Conservation (phyloP, 2,113 vertebrate genomes). For the Sinocyclocheilus grahami region DNA sequence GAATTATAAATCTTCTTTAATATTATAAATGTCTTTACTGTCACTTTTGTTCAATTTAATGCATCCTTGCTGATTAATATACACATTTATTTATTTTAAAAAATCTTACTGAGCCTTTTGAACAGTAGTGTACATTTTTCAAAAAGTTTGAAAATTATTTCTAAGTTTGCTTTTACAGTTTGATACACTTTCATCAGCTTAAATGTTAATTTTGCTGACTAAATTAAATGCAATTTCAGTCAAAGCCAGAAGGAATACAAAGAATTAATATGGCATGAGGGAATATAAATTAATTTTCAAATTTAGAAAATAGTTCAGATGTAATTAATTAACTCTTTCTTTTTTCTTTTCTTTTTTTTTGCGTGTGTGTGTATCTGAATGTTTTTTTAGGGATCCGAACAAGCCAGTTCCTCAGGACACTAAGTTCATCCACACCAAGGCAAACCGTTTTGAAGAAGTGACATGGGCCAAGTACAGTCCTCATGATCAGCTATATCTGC, state of each 20-base stretch:
- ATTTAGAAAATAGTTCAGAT: not conserved
- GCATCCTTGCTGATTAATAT: not conserved
- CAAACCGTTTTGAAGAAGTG: constrained; percentile 97
- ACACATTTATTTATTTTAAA: not conserved
- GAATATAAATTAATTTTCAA: no score
- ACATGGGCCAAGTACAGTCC: constrained; percentile 99
- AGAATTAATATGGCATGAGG: not conserved
- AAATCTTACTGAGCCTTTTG: not conserved
- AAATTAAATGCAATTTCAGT: not conserved
- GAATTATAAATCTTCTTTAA: not conserved
- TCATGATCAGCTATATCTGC: constrained; percentile 94
- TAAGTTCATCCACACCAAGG: constrained; percentile 99
- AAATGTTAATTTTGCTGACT: not conserved
- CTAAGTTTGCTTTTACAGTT: not conserved
- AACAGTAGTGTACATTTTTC: no score
- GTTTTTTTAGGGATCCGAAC: constrained; percentile 87
- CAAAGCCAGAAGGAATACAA: not conserved
- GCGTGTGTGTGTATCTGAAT: not conserved
- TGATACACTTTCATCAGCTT: not conserved
- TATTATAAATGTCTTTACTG: not conserved
- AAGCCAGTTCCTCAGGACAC: constrained; percentile 98
- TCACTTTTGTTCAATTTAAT: not conserved
- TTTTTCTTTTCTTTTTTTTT: constrained; percentile 26
- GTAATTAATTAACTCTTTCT: not conserved
- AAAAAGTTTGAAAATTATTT: no score